These are phyloP conservation scores for Lagopus leucura DNA, from an alignment of 2,113 vertebrate genomes.

Conservation along the genomic window DNA sequence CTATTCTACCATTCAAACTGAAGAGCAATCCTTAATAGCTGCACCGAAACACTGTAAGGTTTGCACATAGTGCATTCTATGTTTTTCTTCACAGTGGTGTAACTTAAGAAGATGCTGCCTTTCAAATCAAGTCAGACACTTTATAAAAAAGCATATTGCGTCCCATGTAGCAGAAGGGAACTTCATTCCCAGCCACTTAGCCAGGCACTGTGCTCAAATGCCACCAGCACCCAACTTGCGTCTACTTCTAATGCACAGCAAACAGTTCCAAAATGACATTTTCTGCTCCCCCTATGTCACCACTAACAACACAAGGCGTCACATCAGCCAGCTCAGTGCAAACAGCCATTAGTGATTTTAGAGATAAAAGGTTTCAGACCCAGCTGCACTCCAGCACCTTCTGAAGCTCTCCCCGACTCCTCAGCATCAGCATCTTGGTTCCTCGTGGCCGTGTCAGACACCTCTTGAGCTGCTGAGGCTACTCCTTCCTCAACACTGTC, in stretches of 20 bases:
- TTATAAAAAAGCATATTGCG: not conserved
- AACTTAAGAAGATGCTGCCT: not conserved
- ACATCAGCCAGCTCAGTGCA: not conserved
- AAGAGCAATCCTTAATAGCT: not conserved
- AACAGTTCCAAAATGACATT: not conserved
- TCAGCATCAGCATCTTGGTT: not conserved
- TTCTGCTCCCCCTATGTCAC: not conserved
- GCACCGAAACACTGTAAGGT: not conserved
- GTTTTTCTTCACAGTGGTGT: not conserved
- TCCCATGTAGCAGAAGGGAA: not conserved
- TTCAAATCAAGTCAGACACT: not conserved
- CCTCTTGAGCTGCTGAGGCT: constrained; percentile 33
- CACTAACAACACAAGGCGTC: not conserved
- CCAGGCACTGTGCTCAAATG: not conserved
- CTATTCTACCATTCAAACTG: not conserved
- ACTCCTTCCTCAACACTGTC: constrained; percentile 9
- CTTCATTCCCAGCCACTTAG: not conserved
- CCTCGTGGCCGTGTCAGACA: not conserved
- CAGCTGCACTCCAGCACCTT: constrained; percentile 27
- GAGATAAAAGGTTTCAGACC: not conserved
- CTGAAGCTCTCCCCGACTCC: not conserved
- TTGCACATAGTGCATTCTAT: not conserved
- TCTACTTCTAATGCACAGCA: not conserved
- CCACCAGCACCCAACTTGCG: rapidly evolving
- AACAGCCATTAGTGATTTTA: not conserved